Evolutionary conservation across 2,888 invertebrate genomes (phyloP), one percentile per base, ranked within the genome.

Genomic region (Drosophila nr. perissopoda): DNA sequence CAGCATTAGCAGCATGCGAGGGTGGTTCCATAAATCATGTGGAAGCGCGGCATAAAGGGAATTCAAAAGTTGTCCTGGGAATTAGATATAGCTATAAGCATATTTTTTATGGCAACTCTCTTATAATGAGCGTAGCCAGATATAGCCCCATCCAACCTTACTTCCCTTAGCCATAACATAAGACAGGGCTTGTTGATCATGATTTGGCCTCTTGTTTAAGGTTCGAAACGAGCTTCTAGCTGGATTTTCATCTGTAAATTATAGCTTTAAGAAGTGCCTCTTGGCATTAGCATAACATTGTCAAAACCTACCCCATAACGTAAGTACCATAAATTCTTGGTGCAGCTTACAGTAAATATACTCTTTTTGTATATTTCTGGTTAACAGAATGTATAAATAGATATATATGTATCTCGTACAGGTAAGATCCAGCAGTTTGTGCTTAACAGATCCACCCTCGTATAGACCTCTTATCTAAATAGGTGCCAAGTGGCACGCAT

Each of bases 401-500:
- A 46, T 25, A 25, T 16, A 46, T 25, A 16, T 46, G 25, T 8
- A 4, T 25, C 16, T 25, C 4, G 8, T 4, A 46, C 16, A 16
- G 46, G 16, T 25, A 4, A 8, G 4, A 46, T 25, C 25, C 16
- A 25, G 2, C 46, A 46, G 46, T 46, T 46, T 16, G 21, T 16
- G 21, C 4, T 4, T 18, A 27, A 6, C 13, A 36, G 63, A 69
- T 52, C 52, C 29, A 59, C 66, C 81, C 66, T 67, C 81, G 73
- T 51, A 49, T 46, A 29, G 56, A 72, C 73, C 36, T 63, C 79
- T 72, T 81, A 79, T 79, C 79, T 70, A 57, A 73, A 81, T 76
- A 89, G 88, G 89, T 89, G 89, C 88, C 85, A 85, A 89, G 84
- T 85, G 85, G 89, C 88, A 89, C 89, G 88, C 85, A 88, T 89